A percentile compares a stretch with the other conserved stretches of the same genome.
Evolutionary conservation across 2,113 vertebrate genomes (phyloP).

Genomic region (Monopterus albus): DNA sequence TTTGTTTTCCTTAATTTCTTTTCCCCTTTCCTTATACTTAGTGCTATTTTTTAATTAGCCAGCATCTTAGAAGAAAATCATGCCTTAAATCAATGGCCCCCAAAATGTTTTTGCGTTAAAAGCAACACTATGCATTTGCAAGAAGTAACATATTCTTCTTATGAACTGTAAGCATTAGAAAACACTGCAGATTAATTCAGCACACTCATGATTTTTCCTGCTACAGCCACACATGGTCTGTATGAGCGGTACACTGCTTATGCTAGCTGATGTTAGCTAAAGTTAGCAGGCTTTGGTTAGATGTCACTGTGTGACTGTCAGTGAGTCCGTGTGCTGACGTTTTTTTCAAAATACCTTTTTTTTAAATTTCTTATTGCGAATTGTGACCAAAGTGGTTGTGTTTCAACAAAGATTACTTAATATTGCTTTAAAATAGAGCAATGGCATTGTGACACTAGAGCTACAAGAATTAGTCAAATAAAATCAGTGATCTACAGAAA

Average conservation of each 20-base stretch:
- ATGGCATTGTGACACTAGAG: neutral
- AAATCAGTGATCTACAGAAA: neutral
- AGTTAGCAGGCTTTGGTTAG: too few species aligned
- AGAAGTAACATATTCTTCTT: neutral
- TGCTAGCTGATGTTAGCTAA: neutral
- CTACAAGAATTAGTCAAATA: neutral
- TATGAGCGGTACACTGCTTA: neutral
- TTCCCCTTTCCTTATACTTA: neutral
- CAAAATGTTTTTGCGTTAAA: neutral
- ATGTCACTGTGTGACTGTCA: neutral
- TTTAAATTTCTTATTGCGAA: too few species aligned
- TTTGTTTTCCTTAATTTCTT: neutral
- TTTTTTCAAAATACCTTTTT: too few species aligned
- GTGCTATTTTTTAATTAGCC: neutral
- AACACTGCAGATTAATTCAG: too few species aligned
- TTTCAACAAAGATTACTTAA: too few species aligned
- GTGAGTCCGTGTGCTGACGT: too few species aligned
- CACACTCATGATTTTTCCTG: too few species aligned
- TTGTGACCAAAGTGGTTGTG: neutral
- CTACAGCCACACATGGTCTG: neutral
- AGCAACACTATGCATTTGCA: neutral
- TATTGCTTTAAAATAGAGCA: too few species aligned
- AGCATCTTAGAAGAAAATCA: neutral
- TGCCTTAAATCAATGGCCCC: fast-evolving
- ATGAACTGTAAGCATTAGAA: too few species aligned